Evolutionary conservation across 1,140 invertebrate species (phyloP).

Genomic region (Pomphorhynchus laevis): DNA sequence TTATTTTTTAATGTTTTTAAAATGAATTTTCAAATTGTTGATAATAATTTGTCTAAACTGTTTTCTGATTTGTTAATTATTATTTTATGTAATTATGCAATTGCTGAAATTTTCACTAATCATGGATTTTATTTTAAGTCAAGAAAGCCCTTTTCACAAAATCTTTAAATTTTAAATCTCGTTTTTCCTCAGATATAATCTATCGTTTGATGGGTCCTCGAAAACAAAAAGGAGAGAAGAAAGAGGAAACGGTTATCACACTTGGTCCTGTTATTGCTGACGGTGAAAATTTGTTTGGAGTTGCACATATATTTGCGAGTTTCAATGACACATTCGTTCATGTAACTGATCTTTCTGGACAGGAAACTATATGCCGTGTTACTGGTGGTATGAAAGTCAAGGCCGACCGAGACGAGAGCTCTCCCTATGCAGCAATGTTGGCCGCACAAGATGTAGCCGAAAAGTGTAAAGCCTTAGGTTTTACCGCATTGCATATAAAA

Average conservation of each 20-base stretch:
- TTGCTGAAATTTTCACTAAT: too few relatives aligned
- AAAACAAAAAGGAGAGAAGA: conserved; percentile 74
- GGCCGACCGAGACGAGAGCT: conserved; percentile 94
- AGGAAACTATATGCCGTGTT: conserved; percentile 83
- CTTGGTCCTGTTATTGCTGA: conserved; percentile 80
- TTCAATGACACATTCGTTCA: conserved; percentile 99
- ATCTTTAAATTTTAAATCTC: too few relatives aligned
- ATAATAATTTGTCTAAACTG: too few relatives aligned
- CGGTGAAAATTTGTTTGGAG: conserved; percentile 84
- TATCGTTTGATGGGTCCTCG: conserved; percentile 96
- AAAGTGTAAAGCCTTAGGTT: conserved; percentile 71
- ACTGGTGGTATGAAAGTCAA: conserved; percentile 99
- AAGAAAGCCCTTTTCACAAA: too few relatives aligned
- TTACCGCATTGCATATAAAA: conserved; percentile 88
- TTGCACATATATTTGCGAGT: conserved; percentile 92
- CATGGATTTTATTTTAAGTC: too few relatives aligned
- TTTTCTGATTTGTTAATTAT: too few relatives aligned
- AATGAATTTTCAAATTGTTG: too few relatives aligned
- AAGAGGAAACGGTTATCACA: conserved; percentile 56
- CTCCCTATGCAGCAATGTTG: conserved; percentile 98
- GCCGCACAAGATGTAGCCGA: conserved; percentile 98
- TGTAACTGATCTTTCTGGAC: conserved; percentile 86
- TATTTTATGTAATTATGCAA: too few relatives aligned
- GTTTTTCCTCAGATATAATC: too few relatives aligned
- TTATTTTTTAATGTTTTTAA: too few relatives aligned